Conservation (phyloP, 2,113 vertebrate species). For the Gambusia affinis region DNA sequence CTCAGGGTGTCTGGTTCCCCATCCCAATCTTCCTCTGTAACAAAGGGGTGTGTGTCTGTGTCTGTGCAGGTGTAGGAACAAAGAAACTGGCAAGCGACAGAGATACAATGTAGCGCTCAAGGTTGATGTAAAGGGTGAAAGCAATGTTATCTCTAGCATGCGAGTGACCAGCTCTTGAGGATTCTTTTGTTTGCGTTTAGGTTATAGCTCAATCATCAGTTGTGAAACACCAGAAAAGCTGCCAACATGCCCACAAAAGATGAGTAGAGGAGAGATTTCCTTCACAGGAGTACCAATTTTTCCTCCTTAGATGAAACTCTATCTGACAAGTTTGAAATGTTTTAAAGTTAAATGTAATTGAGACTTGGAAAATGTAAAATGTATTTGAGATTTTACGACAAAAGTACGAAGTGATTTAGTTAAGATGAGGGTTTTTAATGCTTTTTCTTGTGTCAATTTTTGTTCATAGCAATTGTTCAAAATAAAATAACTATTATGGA, state of each 20-base stretch:
- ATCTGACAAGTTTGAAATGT: background rate
- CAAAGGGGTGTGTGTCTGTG: constrained; percentile 41
- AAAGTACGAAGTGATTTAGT: background rate
- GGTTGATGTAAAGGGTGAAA: constrained; percentile 51
- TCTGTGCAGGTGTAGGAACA: constrained; percentile 61
- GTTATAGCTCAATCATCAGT: constrained; percentile 31
- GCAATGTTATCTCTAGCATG: constrained; percentile 4
- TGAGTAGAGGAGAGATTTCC: background rate
- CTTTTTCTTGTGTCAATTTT: background rate
- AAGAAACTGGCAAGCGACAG: constrained; percentile 43
- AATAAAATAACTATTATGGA: too few species aligned
- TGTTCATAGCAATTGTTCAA: too few species aligned
- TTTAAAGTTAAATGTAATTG: background rate
- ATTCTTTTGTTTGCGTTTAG: constrained; percentile 49
- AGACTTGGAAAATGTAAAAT: background rate
- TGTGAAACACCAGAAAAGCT: constrained; percentile 16
- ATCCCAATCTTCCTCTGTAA: constrained; percentile 51
- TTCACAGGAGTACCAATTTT: background rate
- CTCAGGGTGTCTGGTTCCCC: constrained; percentile 39
- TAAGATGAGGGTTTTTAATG: background rate
- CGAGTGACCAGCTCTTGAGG: constrained; percentile 19
- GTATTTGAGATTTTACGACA: background rate
- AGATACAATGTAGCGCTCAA: constrained; percentile 41
- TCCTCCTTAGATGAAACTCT: background rate
- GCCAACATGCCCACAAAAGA: constrained; percentile 16